These are phyloP conservation scores for Apodemia mormo DNA, from an alignment of 2,888 invertebrate genomes.

Conservation along the genomic window DNA sequence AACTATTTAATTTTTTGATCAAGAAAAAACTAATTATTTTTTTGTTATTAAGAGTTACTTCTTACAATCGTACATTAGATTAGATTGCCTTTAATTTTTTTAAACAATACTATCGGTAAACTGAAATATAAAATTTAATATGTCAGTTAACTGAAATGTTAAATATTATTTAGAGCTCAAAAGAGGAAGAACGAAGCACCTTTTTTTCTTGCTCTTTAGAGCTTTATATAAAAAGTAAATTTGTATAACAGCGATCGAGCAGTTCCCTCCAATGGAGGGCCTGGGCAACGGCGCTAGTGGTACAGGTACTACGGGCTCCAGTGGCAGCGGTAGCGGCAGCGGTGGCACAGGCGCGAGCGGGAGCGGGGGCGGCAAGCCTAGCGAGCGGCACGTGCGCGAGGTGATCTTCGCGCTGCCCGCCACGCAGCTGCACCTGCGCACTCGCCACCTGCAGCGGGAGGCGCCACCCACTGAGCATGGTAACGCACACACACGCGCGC, in stretches of 20 bases:
- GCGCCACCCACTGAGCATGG: slow-evolving; percentile 85
- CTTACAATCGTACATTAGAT: too few species aligned
- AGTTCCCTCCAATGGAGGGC: slow-evolving; percentile 93
- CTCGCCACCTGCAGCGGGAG: slow-evolving; percentile 92
- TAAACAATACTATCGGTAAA: too few species aligned
- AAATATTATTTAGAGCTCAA: too few species aligned
- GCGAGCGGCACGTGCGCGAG: slow-evolving; percentile 88
- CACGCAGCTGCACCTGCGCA: slow-evolving; percentile 95
- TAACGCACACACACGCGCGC: slow-evolving; percentile 25
- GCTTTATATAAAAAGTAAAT: too few species aligned
- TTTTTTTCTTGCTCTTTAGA: too few species aligned
- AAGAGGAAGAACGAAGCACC: too few species aligned
- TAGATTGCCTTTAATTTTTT: too few species aligned
- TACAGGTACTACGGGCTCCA: slow-evolving; percentile 80
- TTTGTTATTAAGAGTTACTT: too few species aligned
- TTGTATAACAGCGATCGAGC: slow-evolving; percentile 87
- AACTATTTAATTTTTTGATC: too few species aligned
- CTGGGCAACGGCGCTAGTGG: slow-evolving; percentile 66
- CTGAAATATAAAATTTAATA: too few species aligned
- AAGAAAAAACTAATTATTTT: too few species aligned
- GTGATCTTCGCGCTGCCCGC: slow-evolving; percentile 98
- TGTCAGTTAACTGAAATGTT: too few species aligned
- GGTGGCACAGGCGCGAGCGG: slow-evolving; percentile 60
- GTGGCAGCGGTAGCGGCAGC: slow-evolving; percentile 83
- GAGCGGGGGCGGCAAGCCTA: slow-evolving; percentile 66